Percentiles rank a stretch among this genome's conserved stretches.
Conservation (phyloP, 2,888 invertebrate genomes). For the Hipparchia semele region DNA sequence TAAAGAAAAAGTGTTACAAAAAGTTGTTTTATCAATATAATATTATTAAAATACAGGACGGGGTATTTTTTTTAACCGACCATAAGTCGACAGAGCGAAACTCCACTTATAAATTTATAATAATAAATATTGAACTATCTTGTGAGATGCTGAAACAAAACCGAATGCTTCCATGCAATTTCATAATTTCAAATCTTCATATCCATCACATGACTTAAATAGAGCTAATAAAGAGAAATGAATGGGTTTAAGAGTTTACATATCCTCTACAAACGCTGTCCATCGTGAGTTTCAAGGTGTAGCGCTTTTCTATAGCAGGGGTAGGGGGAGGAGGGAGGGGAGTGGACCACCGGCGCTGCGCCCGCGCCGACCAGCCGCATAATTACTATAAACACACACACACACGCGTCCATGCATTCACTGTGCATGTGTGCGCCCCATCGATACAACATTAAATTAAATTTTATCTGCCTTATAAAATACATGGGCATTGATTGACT, state of each 20-base stretch:
- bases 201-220: slow-evolving; percentile 9
- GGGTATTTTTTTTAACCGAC: too few species aligned
- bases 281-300: slow-evolving; percentile 50
- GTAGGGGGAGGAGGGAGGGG: slow-evolving; percentile 47
- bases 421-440: slow-evolving; percentile 55
- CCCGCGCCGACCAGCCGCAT: slow-evolving; percentile 76
- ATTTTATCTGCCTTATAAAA: slow-evolving; percentile 79
- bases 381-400: slow-evolving; percentile 77
- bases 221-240: slow-evolving; percentile 33
- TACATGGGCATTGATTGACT: slow-evolving; percentile 74
- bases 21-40: too few species aligned
- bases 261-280: slow-evolving; percentile 37
- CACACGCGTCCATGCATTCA: slow-evolving; percentile 43
- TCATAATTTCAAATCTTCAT: background rate
- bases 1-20: too few species aligned
- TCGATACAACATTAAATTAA: slow-evolving; percentile 77
- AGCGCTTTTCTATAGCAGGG: slow-evolving; percentile 56
- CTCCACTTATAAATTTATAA: too few species aligned
- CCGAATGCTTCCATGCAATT: too few species aligned
- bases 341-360: slow-evolving; percentile 78
- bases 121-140: too few species aligned
- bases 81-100: too few species aligned
- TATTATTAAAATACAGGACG: too few species aligned
- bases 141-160: too few species aligned
- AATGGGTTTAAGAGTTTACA: slow-evolving; percentile 38